These are phyloP conservation scores for Eupithecia subfuscata DNA, from an alignment of 2,888 invertebrate genomes.

Conservation along the genomic window DNA sequence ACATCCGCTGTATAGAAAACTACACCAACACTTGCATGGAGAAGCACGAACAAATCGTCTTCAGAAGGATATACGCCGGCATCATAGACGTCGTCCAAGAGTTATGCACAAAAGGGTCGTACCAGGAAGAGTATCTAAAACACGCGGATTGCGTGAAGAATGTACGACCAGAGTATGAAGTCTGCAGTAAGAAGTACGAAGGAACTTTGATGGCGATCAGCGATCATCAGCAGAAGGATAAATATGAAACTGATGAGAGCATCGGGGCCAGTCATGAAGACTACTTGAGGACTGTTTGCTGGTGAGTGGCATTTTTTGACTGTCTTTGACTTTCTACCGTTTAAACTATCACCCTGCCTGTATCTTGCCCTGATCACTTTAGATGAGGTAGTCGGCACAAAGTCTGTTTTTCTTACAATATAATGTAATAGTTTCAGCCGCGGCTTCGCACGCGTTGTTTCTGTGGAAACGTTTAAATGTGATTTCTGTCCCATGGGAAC, in stretches of 20 bases:
- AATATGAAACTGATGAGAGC: slow-evolving; percentile 68
- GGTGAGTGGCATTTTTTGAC: slow-evolving; percentile 60
- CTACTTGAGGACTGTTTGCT: slow-evolving; percentile 77
- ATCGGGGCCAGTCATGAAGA: slow-evolving; percentile 64
- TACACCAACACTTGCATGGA: slow-evolving; percentile 91
- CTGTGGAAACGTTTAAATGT: no score
- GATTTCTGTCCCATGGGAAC: no score
- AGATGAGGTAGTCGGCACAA: no score
- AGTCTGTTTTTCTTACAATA: no score
- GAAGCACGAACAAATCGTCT: slow-evolving; percentile 88
- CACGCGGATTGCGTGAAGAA: slow-evolving; percentile 91
- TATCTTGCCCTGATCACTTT: not conserved
- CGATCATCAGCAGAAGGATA: slow-evolving; percentile 67
- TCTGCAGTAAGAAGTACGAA: slow-evolving; percentile 89
- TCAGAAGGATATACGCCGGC: slow-evolving; percentile 89
- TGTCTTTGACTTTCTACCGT: not conserved
- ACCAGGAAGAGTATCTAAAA: slow-evolving; percentile 90
- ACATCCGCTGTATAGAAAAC: slow-evolving; percentile 90
- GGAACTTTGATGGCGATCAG: slow-evolving; percentile 86
- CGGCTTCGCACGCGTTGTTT: no score
- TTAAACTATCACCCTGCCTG: not conserved
- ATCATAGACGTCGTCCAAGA: slow-evolving; percentile 90
- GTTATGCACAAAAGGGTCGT: slow-evolving; percentile 89
- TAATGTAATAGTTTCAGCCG: no score
- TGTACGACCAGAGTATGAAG: slow-evolving; percentile 89